phyloP scores from a whole-genome alignment of 2,888 invertebrate genomes.

The Tachina fera region DNA sequence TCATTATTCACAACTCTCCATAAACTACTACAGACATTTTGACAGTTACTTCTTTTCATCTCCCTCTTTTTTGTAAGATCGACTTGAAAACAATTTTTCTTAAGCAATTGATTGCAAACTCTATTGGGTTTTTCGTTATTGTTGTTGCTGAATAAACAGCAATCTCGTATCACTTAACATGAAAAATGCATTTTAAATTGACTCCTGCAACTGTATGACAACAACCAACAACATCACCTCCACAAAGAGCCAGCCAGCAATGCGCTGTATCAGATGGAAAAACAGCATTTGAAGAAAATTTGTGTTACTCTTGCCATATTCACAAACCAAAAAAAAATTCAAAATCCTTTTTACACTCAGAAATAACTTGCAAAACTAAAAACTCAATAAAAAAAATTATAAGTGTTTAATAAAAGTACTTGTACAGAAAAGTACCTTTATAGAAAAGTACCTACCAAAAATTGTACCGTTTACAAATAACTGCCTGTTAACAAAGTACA shows the following conservation, averaged over 20 bases:
- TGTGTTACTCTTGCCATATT: conserved; percentile 39
- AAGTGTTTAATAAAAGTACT: no score
- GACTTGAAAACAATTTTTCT: conserved; percentile 30
- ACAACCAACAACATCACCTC: conserved; percentile 39
- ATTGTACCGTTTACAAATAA: no score
- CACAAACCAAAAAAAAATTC: neutral
- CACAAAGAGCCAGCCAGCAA: neutral
- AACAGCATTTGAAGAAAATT: conserved; percentile 46
- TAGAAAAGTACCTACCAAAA: no score
- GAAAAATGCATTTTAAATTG: conserved; percentile 72
- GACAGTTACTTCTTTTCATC: conserved; percentile 36
- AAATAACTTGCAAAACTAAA: neutral
- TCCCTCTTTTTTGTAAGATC: conserved; percentile 8
- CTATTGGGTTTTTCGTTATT: conserved; percentile 4
- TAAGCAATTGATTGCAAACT: conserved; percentile 40
- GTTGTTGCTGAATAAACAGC: conserved; percentile 3
- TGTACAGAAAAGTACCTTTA: no score
- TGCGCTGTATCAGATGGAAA: conserved; percentile 29
- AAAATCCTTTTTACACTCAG: conserved; percentile 21
- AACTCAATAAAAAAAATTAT: no score
- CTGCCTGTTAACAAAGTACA: no score
- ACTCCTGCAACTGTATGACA: conserved; percentile 67
- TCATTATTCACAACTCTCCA: conserved; percentile 64
- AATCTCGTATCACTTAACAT: conserved; percentile 64
- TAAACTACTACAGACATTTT: conserved; percentile 60